A percentile compares a stretch with the other conserved stretches of the same genome.
Conservation (phyloP, 2,888 invertebrate genomes). For the Teinopalpus imperialis region DNA sequence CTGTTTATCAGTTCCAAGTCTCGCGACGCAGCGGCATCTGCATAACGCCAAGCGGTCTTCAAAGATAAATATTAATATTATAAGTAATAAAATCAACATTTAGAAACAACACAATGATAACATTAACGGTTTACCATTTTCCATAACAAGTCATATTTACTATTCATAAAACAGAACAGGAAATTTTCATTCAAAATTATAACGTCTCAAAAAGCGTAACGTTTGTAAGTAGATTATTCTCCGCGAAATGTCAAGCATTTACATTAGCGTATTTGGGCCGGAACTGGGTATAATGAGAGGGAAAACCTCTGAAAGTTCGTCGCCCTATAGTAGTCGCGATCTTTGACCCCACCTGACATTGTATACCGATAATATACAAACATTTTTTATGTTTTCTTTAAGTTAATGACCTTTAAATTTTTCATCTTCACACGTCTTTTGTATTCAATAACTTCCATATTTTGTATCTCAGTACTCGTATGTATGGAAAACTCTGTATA, state of each 20-base stretch:
- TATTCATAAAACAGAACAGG: too few relatives aligned
- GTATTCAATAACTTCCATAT: neutral
- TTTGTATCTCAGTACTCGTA: too few relatives aligned
- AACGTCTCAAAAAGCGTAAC: too few relatives aligned
- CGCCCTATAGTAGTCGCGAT: constrained; percentile 33
- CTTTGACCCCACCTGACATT: constrained; percentile 41
- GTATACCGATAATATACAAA: neutral
- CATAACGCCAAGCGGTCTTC: too few relatives aligned
- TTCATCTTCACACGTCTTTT: constrained; percentile 4
- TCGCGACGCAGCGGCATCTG: too few relatives aligned
- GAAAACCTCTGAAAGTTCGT: constrained; percentile 34
- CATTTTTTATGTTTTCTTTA: neutral
- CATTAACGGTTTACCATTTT: too few relatives aligned
- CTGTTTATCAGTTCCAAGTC: too few relatives aligned
- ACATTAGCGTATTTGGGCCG: constrained; percentile 17
- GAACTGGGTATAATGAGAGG: constrained; percentile 5
- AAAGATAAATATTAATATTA: too few relatives aligned
- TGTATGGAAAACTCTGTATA: constrained; percentile 2
- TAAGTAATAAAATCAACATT: too few relatives aligned
- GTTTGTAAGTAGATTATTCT: neutral
- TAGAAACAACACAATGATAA: too few relatives aligned
- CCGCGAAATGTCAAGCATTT: constrained; percentile 35
- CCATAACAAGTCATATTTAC: too few relatives aligned
- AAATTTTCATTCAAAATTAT: too few relatives aligned
- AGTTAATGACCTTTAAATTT: constrained; percentile 10